Evolutionary conservation across 2,888 invertebrate species (phyloP), one percentile per base, ranked within the genome.

Genomic region (Toxonevra muliebris): DNA sequence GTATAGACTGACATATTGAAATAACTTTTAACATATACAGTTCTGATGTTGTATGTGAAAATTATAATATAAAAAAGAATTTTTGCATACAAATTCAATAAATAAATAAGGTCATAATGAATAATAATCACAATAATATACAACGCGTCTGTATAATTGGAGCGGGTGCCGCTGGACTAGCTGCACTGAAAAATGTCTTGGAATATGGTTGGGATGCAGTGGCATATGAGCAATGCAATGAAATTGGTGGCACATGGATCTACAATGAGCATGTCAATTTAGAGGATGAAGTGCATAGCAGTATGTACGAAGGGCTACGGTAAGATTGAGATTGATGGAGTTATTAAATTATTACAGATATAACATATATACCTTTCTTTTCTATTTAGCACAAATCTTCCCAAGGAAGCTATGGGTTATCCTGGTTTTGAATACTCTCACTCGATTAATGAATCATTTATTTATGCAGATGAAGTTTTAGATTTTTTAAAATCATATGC

Each of bases 351-450:
- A 1, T 1, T 45, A n/a, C 20, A 15, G 11, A 55, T 30, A 30
- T 30, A 30, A 54, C n/a, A 42, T 54, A 20, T 13, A 30, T 30
- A 30, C 3, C 30, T 30, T 30, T 7, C 2, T 30, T 30, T 17
- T 20, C 0, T 48, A 55, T 58, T 5, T 41, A 97, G 96, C 80
- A 96, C 96, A 0, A 97, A 97, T 86, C 87, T 97, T 8, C 97
- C 97, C 0, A 96, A 96, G 81, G 95, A 97, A 87, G 90, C 94
- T 3, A 97, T 97, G 97, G 93, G 93, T 0, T 97, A 91, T 83
- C 94, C 94, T 0, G 96, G 94, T 80, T 95, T 92, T 84, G 91
- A 92, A 0, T 91, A 95, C 72, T 90, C 92, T 0, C 89, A 90
- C 61, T 75, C 75, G 9, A 75, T 76, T 10, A 86, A 91, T 12